A percentile compares a stretch with the other conserved stretches of the same genome.
phyloP scores from a whole-genome alignment of 2,888 invertebrate genomes.

The Scelioninae gen. 2 region DNA sequence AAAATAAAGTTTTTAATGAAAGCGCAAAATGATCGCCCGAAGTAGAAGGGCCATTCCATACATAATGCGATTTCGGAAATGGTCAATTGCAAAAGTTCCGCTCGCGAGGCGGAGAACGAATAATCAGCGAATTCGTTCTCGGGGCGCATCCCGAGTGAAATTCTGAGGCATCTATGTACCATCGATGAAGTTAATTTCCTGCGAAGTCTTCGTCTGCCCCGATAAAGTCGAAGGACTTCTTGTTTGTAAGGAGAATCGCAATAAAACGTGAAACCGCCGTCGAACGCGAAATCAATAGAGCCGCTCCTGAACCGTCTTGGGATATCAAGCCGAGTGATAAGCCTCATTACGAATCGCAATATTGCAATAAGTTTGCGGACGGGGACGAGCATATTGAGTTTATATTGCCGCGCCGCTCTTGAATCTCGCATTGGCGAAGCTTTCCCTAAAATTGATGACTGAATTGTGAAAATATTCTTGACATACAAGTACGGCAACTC shows the following conservation, averaged over 20 bases:
- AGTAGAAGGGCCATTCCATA: constrained; percentile 26
- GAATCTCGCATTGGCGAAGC: constrained; percentile 23
- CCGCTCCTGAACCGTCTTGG: constrained; percentile 24
- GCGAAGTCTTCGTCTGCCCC: constrained; percentile 28
- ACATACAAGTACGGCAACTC: not conserved
- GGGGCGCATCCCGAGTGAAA: constrained; percentile 33
- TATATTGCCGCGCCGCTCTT: constrained; percentile 7
- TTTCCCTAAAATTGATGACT: constrained; percentile 26
- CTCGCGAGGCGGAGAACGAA: constrained; percentile 22
- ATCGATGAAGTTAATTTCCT: constrained; percentile 49
- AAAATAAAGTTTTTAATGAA: constrained; percentile 29
- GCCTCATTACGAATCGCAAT: constrained; percentile 44
- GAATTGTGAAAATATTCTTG: constrained; percentile 20
- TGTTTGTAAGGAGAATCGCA: constrained; percentile 47
- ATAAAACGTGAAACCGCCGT: constrained; percentile 51
- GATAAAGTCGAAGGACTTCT: constrained; percentile 50
- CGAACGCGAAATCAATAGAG: constrained; percentile 44
- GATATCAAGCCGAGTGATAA: constrained; percentile 46
- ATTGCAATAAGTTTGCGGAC: constrained; percentile 36
- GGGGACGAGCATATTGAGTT: constrained; percentile 28
- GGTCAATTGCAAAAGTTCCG: constrained; percentile 52
- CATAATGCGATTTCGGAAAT: constrained; percentile 50
- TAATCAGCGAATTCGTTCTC: constrained; percentile 50
- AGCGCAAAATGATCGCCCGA: constrained; percentile 14
- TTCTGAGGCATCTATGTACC: constrained; percentile 39